phyloP scores from a whole-genome alignment of 2,113 vertebrate genomes.

The Neofelis nebulosa region DNA sequence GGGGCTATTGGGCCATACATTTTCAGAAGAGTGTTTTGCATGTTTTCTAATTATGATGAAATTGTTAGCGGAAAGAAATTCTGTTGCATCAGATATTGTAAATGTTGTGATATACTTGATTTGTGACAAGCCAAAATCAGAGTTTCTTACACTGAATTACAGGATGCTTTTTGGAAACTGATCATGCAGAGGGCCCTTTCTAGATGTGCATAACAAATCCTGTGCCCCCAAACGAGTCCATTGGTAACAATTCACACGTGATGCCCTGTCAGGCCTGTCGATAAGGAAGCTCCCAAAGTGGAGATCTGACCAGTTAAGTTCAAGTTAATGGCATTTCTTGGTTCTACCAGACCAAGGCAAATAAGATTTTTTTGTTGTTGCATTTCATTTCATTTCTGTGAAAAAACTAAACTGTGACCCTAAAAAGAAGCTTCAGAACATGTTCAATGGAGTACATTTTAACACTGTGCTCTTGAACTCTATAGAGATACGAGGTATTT shows the following conservation, averaged over 20 bases:
- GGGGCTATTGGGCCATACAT: no score
- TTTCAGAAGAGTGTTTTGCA: background rate
- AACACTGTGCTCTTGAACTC: background rate
- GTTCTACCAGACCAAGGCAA: background rate
- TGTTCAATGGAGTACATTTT: background rate
- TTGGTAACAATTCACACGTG: background rate
- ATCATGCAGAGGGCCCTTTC: background rate
- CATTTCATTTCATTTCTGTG: background rate
- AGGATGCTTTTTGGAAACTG: background rate
- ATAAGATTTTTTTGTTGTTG: background rate
- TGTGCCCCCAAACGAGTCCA: background rate
- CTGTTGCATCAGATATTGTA: background rate
- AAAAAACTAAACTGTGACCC: background rate
- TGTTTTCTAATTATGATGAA: background rate
- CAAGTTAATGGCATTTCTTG: background rate
- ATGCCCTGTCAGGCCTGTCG: background rate
- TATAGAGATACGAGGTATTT: background rate
- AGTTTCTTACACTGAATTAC: background rate
- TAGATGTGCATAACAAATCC: no score
- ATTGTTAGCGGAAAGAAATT: background rate
- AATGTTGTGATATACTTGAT: background rate
- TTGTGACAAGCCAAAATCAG: background rate
- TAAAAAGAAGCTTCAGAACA: background rate
- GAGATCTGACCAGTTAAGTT: background rate
- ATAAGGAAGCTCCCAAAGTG: background rate